Evolutionary conservation across 2,113 vertebrate species (phyloP).

Genomic region (Gymnorhina tibicen): DNA sequence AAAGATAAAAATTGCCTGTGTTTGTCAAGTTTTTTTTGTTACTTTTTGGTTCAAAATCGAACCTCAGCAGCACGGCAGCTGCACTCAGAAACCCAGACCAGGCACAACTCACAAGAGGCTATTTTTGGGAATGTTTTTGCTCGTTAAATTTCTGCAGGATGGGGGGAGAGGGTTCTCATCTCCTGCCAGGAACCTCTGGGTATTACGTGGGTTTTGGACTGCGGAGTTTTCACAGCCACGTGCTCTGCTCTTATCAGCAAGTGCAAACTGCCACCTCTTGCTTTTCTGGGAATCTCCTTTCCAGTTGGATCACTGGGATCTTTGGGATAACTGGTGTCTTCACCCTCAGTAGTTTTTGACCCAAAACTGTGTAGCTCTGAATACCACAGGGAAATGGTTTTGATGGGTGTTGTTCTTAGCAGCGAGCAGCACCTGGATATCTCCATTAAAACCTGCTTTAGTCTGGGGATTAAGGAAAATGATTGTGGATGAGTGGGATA

Average conservation of each 20-base stretch:
- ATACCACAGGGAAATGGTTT: not conserved
- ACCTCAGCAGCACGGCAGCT: not conserved
- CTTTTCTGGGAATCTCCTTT: not conserved
- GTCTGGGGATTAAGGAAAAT: not conserved
- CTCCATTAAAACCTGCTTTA: not conserved
- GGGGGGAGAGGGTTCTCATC: not conserved
- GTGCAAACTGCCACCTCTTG: not conserved
- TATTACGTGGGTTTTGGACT: not conserved
- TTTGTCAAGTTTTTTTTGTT: not conserved
- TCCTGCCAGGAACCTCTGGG: not conserved
- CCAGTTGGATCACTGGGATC: not conserved
- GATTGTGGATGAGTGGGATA: not conserved
- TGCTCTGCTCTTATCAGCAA: not conserved
- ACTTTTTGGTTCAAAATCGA: not conserved
- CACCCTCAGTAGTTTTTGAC: not conserved
- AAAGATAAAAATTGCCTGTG: not conserved
- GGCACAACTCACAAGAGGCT: not conserved
- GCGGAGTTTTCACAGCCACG: rapidly evolving
- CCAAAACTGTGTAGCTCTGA: rapidly evolving
- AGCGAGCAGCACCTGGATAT: not conserved
- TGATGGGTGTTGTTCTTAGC: rapidly evolving
- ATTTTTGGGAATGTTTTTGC: not conserved
- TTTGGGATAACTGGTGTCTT: not conserved
- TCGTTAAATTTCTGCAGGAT: not conserved
- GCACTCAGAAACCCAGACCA: not conserved